Base-by-base conservation (phyloP, 2,797 vertebrate species). In the Helicolenus hilgendorfi region DNA sequence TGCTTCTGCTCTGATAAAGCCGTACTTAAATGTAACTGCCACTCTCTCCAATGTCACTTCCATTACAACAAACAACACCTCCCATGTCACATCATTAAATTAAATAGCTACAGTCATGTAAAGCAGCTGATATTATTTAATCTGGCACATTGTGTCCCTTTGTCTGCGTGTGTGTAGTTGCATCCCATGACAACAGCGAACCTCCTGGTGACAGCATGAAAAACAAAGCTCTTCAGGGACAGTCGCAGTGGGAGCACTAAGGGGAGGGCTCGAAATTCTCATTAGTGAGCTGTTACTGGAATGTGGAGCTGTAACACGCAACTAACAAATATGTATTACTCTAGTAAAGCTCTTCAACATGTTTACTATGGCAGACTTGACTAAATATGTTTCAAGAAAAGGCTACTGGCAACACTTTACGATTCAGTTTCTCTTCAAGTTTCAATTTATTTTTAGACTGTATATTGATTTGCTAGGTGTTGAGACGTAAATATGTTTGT, bases 201-300 rank as follows among this genome's bases (percentile, higher is more conserved):
- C 63, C 83, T 86, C 92, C 60, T 83, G 94, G 92, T 86, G 85
- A 90, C 90, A 73, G 70, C 83, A 14, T 85, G 95, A 92, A 97
- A 95, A 96, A 97, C 96, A 96, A 92, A 84, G 56, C 55, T 84
- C 93, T 53, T 70, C 27, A 4, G 95, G 93, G 95, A 95, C 56
- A 4, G 56, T 13, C 1, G 73, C 73, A 58, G 33, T 1, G 69
- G 36, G 87, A 72, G 60, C 33, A 0, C 56, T 26, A 45, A 81
- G 79, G 73, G 77, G 65, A 15, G 38, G 83, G 71, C 49, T 70
- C 68, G 1, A 58, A 29, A 63, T 41, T 70, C 87, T 93, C 89
- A 87, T 83, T 87, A 88, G 74, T 58, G 69, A 72, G 65, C 35
- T 67, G 79, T 84, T 73, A 36, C 22, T 64, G 79, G 77, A 92